Base-by-base conservation (phyloP, 2,797 vertebrate species). In the Takifugu rubripes region DNA sequence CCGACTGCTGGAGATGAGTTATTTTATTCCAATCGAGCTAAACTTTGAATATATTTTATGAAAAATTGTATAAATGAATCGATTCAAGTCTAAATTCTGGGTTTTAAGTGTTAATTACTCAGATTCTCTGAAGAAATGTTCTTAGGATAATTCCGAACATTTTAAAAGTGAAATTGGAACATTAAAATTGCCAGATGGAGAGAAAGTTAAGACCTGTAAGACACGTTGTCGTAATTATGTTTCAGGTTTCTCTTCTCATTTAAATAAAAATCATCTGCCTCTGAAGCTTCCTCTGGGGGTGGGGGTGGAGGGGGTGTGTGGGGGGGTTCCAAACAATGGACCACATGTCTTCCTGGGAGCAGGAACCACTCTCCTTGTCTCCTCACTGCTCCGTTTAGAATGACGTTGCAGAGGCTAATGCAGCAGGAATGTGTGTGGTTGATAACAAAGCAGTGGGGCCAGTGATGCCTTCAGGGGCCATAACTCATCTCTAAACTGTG, bases 361-460 rank as follows among this genome's bases (percentile, higher is more conserved):
- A 44, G 27, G 29, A 46, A 62, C 60, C 31, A 25, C 29, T 48
- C 64, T 69, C 48, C 64, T 69, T 72, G 72, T 68, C 64, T 68
- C 49, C 63, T 62, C 56, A 64, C 40, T 61, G 57, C 61, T 50
- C 12, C 3, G 74, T 81, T 84, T 81, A 62, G 81, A 85, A 73
- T 75, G 72, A 82, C 84, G 4, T 36, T 12, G 12, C 3, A 10
- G 36, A 14, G 36, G 36, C 36, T 40, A 12, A 36, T 36, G 33
- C 33, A 36, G 36, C 36, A 40, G 60, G 59, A 77, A 62, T 74
- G 61, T 58, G 58, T 66, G 66, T 74, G 73, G 57, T 67, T 74
- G 77, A 82, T 84, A 84, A 85, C 76, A 84, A 84, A 86, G 71
- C 70, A 81, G 75, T 63, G 58, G 70, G 70, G 65, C 83, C 78